phyloP scores from a whole-genome alignment of 2,113 vertebrate species.

The Leucosticte australis region DNA sequence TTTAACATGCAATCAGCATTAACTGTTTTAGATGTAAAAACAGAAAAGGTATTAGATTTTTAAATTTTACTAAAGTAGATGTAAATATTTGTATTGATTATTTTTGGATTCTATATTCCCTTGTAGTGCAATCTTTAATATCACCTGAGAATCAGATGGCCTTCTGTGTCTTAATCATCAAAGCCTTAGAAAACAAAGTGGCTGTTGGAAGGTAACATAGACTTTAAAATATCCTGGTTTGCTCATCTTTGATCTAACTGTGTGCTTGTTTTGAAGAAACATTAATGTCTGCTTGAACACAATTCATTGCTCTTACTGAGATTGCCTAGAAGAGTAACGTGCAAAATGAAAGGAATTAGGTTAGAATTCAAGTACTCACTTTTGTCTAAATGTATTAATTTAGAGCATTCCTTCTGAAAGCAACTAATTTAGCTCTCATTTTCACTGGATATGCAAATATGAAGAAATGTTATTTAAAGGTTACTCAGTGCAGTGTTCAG shows the following conservation, averaged over 20 bases:
- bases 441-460: neutral
- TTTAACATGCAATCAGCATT: neutral
- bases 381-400: neutral
- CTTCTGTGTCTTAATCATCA: slow-evolving; percentile 16
- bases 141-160: neutral
- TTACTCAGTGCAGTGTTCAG: neutral
- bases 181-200: slow-evolving; percentile 28
- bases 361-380: neutral
- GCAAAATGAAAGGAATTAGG: neutral
- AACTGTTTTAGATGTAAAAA: neutral
- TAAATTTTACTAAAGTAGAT: neutral
- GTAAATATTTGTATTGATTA: neutral
- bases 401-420: neutral
- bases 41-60: neutral
- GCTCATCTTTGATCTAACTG: neutral
- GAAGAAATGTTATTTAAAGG: neutral
- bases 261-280: neutral
- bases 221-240: neutral
- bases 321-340: neutral
- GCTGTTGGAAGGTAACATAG: neutral
- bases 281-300: neutral
- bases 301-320: neutral
- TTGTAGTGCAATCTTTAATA: neutral
- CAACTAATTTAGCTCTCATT: neutral
- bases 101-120: neutral